Percentiles rank a stretch among this genome's conserved stretches.
Conservation (phyloP, 2,888 invertebrate genomes). For the Thumatha senex region DNA sequence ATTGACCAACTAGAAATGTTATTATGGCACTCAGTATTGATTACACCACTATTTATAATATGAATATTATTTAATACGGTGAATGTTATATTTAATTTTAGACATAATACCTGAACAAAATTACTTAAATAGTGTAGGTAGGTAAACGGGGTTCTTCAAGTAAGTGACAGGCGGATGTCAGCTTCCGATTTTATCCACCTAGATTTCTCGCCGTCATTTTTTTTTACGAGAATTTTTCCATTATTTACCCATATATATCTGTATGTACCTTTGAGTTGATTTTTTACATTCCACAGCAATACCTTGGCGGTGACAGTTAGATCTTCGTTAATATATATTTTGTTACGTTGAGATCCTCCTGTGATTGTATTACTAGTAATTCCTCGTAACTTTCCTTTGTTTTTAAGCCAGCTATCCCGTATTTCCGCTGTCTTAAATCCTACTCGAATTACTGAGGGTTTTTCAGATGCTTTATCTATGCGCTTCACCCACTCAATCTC, state of each 20-base stretch:
- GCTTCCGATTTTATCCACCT: conserved; percentile 7
- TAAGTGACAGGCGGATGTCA: too few relatives aligned
- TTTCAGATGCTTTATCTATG: neutral
- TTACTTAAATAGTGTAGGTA: too few relatives aligned
- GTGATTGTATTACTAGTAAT: conserved; percentile 3
- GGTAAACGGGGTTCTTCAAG: too few relatives aligned
- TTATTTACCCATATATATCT: conserved; percentile 8
- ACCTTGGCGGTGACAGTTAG: neutral
- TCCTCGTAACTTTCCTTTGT: neutral
- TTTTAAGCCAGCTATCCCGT: conserved; percentile 6
- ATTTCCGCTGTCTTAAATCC: conserved; percentile 6
- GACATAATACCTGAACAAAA: too few relatives aligned
- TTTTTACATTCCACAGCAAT: conserved; percentile 4
- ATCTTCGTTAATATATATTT: conserved; percentile 7
- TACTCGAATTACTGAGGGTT: conserved; percentile 5
- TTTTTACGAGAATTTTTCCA: too few relatives aligned
- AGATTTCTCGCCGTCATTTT: conserved; percentile 5
- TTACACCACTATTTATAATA: too few relatives aligned
- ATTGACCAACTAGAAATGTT: neutral
- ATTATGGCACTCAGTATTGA: neutral
- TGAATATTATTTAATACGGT: too few relatives aligned
- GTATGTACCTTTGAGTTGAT: conserved; percentile 5
- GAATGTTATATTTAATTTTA: too few relatives aligned
- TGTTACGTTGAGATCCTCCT: neutral
- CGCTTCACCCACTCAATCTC: conserved; percentile 7